Conservation (phyloP, 1,140 invertebrate species). For the Ceratosolen solmsi region DNA sequence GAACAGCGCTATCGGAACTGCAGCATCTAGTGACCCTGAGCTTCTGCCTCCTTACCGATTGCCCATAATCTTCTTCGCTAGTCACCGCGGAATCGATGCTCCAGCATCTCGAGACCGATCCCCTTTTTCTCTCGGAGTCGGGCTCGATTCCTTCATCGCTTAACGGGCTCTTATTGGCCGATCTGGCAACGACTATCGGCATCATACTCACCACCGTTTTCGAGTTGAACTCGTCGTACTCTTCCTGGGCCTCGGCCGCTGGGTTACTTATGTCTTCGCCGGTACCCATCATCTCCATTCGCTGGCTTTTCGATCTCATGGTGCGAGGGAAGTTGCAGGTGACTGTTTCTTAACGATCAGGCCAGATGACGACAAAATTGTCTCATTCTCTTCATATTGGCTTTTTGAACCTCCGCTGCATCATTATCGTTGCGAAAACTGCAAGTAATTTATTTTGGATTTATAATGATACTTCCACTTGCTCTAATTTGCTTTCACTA, state of each 20-base stretch:
- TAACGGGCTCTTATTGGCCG: slow-evolving; percentile 61
- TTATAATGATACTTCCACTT: no score
- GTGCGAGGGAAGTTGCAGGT: neutral
- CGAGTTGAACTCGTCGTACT: slow-evolving; percentile 63
- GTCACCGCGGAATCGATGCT: slow-evolving; percentile 63
- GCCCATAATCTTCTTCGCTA: slow-evolving; percentile 61
- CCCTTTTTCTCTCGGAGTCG: slow-evolving; percentile 58
- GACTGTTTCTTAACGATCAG: neutral
- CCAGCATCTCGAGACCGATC: slow-evolving; percentile 61
- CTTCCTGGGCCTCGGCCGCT: slow-evolving; percentile 58
- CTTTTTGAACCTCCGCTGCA: neutral
- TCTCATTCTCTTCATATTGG: neutral
- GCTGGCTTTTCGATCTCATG: slow-evolving; percentile 16
- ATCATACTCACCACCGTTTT: slow-evolving; percentile 38
- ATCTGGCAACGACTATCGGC: neutral
- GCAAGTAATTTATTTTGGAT: neutral
- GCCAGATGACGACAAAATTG: neutral
- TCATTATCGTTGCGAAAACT: neutral
- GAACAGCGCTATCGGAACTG: slow-evolving; percentile 75
- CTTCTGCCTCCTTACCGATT: slow-evolving; percentile 57
- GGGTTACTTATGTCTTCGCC: neutral
- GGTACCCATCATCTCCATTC: neutral
- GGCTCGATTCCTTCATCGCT: slow-evolving; percentile 69
- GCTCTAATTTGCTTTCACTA: no score
- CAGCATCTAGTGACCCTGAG: slow-evolving; percentile 69